These are phyloP conservation scores for Sthenelais limicola DNA, from an alignment of 2,888 invertebrate genomes.

Conservation along the genomic window DNA sequence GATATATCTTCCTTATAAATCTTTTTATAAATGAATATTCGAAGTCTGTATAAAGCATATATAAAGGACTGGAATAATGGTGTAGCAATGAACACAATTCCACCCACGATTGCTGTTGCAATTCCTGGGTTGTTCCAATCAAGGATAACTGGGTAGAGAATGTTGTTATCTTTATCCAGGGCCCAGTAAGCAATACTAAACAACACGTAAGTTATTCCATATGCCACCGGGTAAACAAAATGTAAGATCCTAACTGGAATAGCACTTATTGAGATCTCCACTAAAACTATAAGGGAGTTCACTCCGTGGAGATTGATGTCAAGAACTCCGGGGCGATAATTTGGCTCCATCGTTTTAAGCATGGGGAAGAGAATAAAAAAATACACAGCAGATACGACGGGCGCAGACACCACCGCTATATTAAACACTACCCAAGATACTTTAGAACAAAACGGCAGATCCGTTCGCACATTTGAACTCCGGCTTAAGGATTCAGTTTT, in stretches of 20 bases:
- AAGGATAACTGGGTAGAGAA: constrained; percentile 45
- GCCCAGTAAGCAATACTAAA: constrained; percentile 42
- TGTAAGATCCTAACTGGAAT: constrained; percentile 45
- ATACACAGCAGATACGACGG: constrained; percentile 28
- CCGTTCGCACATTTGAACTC: too few species aligned
- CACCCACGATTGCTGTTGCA: neutral
- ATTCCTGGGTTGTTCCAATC: constrained; percentile 43
- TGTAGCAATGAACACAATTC: constrained; percentile 6
- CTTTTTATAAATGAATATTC: constrained; percentile 17
- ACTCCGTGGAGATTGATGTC: constrained; percentile 39
- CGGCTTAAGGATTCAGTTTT: too few species aligned
- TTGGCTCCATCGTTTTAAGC: constrained; percentile 13
- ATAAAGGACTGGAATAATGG: constrained; percentile 26
- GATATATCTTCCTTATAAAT: constrained; percentile 3
- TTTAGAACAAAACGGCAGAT: constrained; percentile 17
- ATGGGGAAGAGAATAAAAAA: constrained; percentile 40
- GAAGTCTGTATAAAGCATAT: constrained; percentile 31
- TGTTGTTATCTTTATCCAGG: constrained; percentile 34
- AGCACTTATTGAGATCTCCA: constrained; percentile 40
- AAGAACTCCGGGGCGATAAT: constrained; percentile 13
- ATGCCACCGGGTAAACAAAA: constrained; percentile 30
- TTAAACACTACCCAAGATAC: constrained; percentile 38
- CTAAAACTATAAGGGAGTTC: constrained; percentile 42
- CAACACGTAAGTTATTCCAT: constrained; percentile 41
- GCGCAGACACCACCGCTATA: constrained; percentile 22